Conservation (phyloP, 2,113 vertebrate species). For the Anas platyrhynchos region DNA sequence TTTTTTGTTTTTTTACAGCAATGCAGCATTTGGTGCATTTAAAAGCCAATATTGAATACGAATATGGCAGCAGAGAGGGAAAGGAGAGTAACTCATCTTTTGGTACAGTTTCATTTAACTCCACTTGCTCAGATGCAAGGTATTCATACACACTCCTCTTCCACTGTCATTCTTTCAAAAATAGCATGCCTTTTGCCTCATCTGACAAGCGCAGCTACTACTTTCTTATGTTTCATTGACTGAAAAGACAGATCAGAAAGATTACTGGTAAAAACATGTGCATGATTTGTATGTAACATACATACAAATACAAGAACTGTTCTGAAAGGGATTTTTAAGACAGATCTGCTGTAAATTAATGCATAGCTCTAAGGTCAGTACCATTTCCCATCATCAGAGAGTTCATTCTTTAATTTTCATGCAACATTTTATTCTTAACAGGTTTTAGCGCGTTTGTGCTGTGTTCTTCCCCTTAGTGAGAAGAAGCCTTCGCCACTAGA, state of each 20-base stretch:
- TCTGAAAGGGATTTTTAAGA: neutral
- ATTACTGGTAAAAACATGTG: neutral
- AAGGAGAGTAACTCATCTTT: neutral
- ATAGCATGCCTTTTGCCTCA: rapidly evolving
- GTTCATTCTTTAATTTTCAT: neutral
- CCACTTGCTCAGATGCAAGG: neutral
- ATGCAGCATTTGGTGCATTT: neutral
- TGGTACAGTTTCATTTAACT: neutral
- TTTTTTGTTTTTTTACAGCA: neutral
- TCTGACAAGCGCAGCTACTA: neutral
- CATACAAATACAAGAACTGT: neutral
- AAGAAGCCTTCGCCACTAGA: conserved; percentile 71
- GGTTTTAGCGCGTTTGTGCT: neutral
- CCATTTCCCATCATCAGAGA: neutral
- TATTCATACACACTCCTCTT: neutral
- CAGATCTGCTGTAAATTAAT: neutral
- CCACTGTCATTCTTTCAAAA: neutral
- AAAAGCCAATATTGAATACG: neutral
- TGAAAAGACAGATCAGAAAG: neutral
- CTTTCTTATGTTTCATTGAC: neutral
- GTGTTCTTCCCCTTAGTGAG: neutral
- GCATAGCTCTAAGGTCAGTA: neutral
- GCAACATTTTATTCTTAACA: neutral
- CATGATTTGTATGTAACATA: neutral
- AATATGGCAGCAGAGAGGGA: neutral